Percentiles rank a stretch among this genome's conserved stretches.
Evolutionary conservation across 2,888 invertebrate genomes (phyloP).

Genomic region (Spialia ferax): DNA sequence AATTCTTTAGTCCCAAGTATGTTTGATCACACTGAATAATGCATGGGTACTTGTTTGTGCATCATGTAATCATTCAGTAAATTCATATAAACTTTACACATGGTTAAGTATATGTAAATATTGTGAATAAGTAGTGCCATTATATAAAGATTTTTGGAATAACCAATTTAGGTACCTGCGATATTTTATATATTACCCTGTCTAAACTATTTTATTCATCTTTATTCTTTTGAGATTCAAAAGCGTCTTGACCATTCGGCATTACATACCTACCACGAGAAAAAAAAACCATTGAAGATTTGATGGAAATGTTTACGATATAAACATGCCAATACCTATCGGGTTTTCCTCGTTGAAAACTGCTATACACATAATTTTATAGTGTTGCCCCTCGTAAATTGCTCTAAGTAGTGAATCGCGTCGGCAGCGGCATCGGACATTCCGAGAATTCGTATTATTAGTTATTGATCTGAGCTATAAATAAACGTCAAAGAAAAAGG

Average conservation of each 20-base stretch:
- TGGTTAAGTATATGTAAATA: neutral
- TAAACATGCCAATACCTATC: neutral
- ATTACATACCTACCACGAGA: too few species aligned
- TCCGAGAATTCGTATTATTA: conserved; percentile 51
- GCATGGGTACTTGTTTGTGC: conserved; percentile 34
- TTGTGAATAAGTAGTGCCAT: neutral
- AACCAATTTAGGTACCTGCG: neutral
- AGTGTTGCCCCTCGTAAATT: conserved; percentile 14
- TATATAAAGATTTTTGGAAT: neutral
- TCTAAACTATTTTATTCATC: neutral
- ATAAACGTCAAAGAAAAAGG: conserved; percentile 58
- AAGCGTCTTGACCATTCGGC: too few species aligned
- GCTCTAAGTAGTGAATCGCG: conserved; percentile 50
- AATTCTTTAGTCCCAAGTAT: conserved; percentile 59
- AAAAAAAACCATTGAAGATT: neutral
- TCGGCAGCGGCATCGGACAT: conserved; percentile 41
- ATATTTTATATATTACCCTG: neutral
- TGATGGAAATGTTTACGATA: neutral
- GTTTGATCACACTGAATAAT: conserved; percentile 31
- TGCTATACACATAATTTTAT: neutral
- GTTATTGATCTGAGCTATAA: conserved; percentile 61
- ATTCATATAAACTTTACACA: conserved; percentile 39
- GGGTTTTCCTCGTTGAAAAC: neutral
- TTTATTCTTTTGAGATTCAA: too few species aligned
- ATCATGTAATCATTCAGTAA: conserved; percentile 26